These are phyloP conservation scores for Epicampocera succincta DNA, from an alignment of 2,888 invertebrate species.

Conservation along the genomic window DNA sequence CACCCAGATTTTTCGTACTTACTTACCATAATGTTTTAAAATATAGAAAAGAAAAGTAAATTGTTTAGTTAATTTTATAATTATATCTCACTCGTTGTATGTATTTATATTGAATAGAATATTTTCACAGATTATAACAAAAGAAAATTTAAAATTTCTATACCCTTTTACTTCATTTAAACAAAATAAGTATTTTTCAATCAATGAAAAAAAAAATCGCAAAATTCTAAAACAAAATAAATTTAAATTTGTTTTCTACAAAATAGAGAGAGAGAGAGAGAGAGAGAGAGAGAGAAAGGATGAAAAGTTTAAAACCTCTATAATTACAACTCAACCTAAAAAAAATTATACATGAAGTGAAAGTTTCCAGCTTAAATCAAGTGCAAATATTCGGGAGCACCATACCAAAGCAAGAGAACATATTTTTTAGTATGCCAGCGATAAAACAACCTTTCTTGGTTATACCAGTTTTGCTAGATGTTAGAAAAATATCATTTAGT, in stretches of 20 bases:
- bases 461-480: neutral
- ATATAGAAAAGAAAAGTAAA: neutral
- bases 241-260: too few species aligned
- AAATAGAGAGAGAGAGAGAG: too few species aligned
- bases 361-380: conserved; percentile 37
- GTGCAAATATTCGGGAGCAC: neutral
- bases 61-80: conserved; percentile 24
- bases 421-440: too few species aligned
- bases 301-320: conserved; percentile 12
- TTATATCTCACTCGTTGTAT: conserved; percentile 69
- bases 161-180: conserved; percentile 27
- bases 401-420: too few species aligned
- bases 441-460: neutral
- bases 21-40: neutral
- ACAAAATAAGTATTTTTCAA: conserved; percentile 24
- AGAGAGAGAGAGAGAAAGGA: too few species aligned
- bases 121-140: conserved; percentile 50
- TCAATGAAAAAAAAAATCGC: conserved; percentile 32
- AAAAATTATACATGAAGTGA: neutral
- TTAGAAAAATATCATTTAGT: conserved; percentile 47
- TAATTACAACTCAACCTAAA: conserved; percentile 46
- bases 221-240: conserved; percentile 3
- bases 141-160: conserved; percentile 42
- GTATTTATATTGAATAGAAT: conserved; percentile 61
- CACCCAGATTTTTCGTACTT: neutral